Conservation (phyloP, 1,140 invertebrate genomes). For the Halesus radiatus region DNA sequence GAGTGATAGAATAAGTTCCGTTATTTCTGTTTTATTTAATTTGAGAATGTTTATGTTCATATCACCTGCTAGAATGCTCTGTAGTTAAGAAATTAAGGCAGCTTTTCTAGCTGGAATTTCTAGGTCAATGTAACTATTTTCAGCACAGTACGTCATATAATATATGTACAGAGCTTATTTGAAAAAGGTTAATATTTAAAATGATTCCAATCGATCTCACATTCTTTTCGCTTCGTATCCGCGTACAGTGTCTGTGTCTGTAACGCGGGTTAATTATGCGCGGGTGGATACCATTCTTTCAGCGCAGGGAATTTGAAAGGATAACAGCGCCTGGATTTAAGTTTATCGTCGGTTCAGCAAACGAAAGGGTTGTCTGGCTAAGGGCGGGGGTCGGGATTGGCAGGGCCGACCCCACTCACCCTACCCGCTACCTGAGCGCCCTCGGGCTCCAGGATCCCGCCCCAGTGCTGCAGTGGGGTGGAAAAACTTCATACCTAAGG, state of each 20-base stretch:
- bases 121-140: too few species aligned
- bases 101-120: too few species aligned
- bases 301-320: slow-evolving; percentile 7
- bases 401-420: neutral
- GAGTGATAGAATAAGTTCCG: too few species aligned
- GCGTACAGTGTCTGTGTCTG: neutral
- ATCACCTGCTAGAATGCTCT: too few species aligned
- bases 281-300: slow-evolving; percentile 5
- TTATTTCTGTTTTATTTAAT: too few species aligned
- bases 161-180: neutral
- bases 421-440: neutral
- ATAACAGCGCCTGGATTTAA: neutral
- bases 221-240: neutral
- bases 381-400: neutral
- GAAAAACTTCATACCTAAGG: neutral
- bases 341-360: slow-evolving; percentile 22
- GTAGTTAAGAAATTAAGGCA: too few species aligned
- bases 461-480: neutral
- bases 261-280: neutral
- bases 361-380: slow-evolving; percentile 16
- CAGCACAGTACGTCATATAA: too few species aligned
- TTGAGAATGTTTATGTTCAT: too few species aligned
- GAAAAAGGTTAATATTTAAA: neutral
- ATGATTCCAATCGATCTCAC: neutral
- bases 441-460: neutral